A percentile compares a stretch with the other conserved stretches of the same genome.
Conservation (phyloP, 2,797 vertebrate species). For the Lophius americanus region DNA sequence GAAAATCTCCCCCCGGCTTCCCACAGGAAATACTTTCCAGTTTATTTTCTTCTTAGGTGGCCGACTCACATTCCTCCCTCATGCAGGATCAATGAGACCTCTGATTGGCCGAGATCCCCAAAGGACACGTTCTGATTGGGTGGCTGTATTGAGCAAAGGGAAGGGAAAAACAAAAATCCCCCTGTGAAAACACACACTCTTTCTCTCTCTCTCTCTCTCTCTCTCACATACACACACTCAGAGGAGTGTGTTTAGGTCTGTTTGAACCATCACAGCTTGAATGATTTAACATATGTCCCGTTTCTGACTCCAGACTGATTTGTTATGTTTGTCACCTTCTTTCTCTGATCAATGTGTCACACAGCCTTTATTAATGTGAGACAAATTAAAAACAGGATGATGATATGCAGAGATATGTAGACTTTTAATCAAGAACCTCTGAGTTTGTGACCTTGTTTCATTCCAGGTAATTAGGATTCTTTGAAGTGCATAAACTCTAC, state of each 20-base stretch:
- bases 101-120: conserved; percentile 23
- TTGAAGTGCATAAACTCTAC: too few species aligned
- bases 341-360: not conserved
- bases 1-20: not conserved
- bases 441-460: too few species aligned
- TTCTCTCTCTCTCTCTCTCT: not conserved
- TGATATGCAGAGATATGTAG: too few species aligned
- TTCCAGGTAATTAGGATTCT: too few species aligned
- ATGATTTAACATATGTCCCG: conserved; percentile 4
- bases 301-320: not conserved
- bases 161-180: conserved; percentile 5
- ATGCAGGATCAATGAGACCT: conserved; percentile 12
- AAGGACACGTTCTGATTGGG: conserved; percentile 25
- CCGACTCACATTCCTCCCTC: conserved; percentile 41
- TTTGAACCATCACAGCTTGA: conserved; percentile 18
- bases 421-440: not conserved
- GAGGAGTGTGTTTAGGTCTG: conserved; percentile 30
- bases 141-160: not conserved
- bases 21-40: conserved; percentile 60
- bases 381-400: not conserved
- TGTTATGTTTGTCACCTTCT: not conserved
- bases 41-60: conserved; percentile 61
- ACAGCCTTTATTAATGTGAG: not conserved
- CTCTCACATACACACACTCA: conserved; percentile 1
- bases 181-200: conserved; percentile 19